Evolutionary conservation across 2,888 invertebrate genomes (phyloP).

Genomic region (Schizotus pectinicornis): DNA sequence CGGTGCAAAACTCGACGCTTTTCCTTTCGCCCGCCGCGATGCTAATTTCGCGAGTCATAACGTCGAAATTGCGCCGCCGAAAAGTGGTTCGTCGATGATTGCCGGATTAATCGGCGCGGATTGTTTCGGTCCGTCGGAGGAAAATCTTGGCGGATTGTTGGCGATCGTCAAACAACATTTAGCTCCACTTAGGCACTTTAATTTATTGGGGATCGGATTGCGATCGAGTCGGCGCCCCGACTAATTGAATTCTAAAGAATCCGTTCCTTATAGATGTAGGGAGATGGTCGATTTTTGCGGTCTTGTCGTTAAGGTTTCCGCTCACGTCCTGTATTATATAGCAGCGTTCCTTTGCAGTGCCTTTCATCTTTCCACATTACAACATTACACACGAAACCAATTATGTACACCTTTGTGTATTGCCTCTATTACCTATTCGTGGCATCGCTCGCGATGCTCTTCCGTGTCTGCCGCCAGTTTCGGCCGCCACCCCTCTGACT

Average conservation of each 20-base stretch:
- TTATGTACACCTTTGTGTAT: slow-evolving; percentile 59
- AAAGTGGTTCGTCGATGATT: no score
- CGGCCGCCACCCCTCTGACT: slow-evolving; percentile 4
- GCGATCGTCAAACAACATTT: slow-evolving; percentile 33
- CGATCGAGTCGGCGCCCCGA: background rate
- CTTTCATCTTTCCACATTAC: slow-evolving; percentile 58
- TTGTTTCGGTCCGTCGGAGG: background rate
- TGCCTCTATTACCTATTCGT: slow-evolving; percentile 50
- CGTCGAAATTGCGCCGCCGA: no score
- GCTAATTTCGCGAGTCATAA: slow-evolving; percentile 43
- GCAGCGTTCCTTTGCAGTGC: slow-evolving; percentile 49
- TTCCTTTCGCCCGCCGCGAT: slow-evolving; percentile 27
- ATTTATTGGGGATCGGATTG: slow-evolving; percentile 32
- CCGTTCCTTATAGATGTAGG: slow-evolving; percentile 34
- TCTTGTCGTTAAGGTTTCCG: slow-evolving; percentile 48
- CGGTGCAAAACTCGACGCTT: slow-evolving; percentile 15
- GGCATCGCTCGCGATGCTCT: slow-evolving; percentile 24
- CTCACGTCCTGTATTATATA: slow-evolving; percentile 56
- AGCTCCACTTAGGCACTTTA: slow-evolving; percentile 34
- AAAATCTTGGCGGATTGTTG: slow-evolving; percentile 1
- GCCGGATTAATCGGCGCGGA: no score
- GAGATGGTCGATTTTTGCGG: slow-evolving; percentile 41
- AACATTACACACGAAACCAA: slow-evolving; percentile 58
- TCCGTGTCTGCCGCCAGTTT: slow-evolving; percentile 16
- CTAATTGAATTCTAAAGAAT: slow-evolving; percentile 43